These are phyloP conservation scores for Sebastes cheni DNA, from an alignment of 2,797 vertebrate genomes.

Conservation along the genomic window DNA sequence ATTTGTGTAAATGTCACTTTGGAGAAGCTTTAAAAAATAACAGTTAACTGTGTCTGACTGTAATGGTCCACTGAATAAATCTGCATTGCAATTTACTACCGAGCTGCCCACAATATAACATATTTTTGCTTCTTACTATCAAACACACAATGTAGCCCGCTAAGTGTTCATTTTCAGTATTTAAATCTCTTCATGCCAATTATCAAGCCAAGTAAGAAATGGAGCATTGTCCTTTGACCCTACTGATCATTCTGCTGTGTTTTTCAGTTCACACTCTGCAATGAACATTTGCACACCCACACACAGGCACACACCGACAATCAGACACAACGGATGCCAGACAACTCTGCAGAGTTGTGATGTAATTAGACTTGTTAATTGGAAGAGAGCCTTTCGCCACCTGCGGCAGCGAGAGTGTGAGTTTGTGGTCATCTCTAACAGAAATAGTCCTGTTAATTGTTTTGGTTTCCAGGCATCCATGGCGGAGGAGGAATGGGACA, in stretches of 20 bases:
- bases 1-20: background rate
- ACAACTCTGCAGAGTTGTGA: conserved; percentile 52
- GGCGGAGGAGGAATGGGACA: conserved; percentile 20
- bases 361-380: conserved; percentile 76
- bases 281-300: conserved; percentile 4
- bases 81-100: background rate
- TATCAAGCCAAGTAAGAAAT: conserved; percentile 25
- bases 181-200: background rate
- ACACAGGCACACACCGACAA: background rate
- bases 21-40: background rate
- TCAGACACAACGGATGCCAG: conserved; percentile 31
- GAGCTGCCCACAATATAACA: background rate
- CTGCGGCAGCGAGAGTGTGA: conserved; percentile 60
- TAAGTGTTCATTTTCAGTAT: background rate
- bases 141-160: background rate
- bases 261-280: conserved; percentile 28
- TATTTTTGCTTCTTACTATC: background rate
- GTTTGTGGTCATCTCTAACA: conserved; percentile 65
- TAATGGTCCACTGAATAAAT: background rate
- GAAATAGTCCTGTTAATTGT: conserved; percentile 59
- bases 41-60: background rate
- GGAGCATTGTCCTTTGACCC: conserved; percentile 17
- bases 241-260: conserved; percentile 16
- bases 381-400: conserved; percentile 62
- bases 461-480: conserved; percentile 49